These are phyloP conservation scores for Linyphia triangularis DNA, from an alignment of 2,888 invertebrate species.

Conservation along the genomic window DNA sequence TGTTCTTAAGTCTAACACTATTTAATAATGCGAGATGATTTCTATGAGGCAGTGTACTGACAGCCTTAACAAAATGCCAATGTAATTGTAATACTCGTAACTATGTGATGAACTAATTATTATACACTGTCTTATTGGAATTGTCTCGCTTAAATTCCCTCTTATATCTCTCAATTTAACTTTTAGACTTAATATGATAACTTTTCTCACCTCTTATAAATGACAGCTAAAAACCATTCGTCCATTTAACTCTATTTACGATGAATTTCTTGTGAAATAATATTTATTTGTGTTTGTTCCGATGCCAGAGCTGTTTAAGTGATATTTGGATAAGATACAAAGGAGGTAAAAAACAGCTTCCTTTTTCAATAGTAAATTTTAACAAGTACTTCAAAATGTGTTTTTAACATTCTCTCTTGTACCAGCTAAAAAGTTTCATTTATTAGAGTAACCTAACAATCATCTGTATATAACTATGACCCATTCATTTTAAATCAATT, in stretches of 20 bases:
- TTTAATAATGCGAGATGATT: no score
- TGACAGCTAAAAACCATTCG: conserved; percentile 33
- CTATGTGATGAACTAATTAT: background rate
- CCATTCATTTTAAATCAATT: no score
- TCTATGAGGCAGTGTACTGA: background rate
- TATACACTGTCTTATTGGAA: background rate
- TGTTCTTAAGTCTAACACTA: no score
- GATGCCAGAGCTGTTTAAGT: background rate
- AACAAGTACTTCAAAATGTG: background rate
- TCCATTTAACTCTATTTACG: conserved; percentile 20
- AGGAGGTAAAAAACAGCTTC: no score
- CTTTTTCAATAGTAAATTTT: no score
- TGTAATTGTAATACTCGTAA: background rate
- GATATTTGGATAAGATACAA: background rate
- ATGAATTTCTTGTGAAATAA: background rate
- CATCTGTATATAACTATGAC: no score
- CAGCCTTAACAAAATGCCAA: background rate
- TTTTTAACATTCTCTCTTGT: background rate
- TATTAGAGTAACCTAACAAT: no score
- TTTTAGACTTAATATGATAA: background rate
- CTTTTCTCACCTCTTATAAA: background rate
- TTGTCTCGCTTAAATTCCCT: background rate
- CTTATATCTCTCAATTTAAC: background rate
- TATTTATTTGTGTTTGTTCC: conserved; percentile 10
- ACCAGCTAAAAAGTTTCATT: background rate